Base-by-base conservation (phyloP, 2,888 invertebrate genomes). In the Lepidonotus clava region DNA sequence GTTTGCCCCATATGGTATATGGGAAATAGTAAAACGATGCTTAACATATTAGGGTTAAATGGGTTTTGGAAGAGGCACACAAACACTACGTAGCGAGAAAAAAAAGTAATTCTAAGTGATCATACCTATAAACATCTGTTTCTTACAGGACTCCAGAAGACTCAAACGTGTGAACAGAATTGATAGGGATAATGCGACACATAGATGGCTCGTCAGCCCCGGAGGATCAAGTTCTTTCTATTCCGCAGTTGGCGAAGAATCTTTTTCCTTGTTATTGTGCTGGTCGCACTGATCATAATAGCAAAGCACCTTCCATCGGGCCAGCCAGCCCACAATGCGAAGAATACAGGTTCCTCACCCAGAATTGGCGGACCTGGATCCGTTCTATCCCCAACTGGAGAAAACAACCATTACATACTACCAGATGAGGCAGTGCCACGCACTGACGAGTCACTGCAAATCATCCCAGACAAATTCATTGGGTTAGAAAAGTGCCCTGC, bases 401-500 rank as follows among this genome's bases (percentile, higher is more conserved):
- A 80, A n/a, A 71, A 71, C 51, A 80, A 24, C 28, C 80, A 80
- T 28, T 80, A 80, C 46, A 0, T 80, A 28, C 18, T 80, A 32
- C 80, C 80, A 1, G 83, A 83, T 36, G 83, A 51, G 32, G 53
- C 56, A 8, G 83, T 56, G 34, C 53, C 56, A 21, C n/a, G 24
- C 24, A 24, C 34, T 28, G 53, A 51, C 36, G 53, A 56, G 4
- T 14, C 56, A 2, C 38, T 85, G 24, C 67, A 85, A 36, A 21
- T 38, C 11, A 83, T 87, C 4, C 87, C 87, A 36, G 86, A 67
- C 4, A 67, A n/a, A 4, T 77, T 87, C 38, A 84, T 46, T 11
- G 46, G 66, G 14, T 34, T 53, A 1, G 51, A 61, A 24, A 87
- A 87, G 56, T 87, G 87, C 40, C 87, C 86, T 18, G 86, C 86